Conservation (phyloP, 2,888 invertebrate species). For the Metopia argyrocephala region DNA sequence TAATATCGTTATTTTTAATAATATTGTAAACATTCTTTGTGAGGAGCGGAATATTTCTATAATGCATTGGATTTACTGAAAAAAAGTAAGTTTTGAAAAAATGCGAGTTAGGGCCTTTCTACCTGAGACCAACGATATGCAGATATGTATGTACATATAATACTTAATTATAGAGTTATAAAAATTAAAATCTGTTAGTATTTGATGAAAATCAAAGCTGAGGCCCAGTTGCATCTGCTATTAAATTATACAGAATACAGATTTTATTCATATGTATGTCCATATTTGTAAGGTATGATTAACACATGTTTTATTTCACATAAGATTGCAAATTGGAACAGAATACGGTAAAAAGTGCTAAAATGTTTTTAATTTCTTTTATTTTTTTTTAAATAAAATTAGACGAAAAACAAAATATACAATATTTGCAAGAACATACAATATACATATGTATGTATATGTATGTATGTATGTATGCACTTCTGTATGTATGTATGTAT, state of each 20-base stretch:
- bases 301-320: conserved; percentile 56
- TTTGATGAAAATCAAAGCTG: conserved; percentile 11
- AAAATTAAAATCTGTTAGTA: conserved; percentile 13
- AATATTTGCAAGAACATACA: neutral
- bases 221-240: neutral
- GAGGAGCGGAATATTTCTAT: no score
- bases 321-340: conserved; percentile 50
- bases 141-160: no score
- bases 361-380: neutral
- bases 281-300: conserved; percentile 34
- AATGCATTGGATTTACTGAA: no score
- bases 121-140: no score
- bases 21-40: no score
- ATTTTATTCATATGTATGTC: neutral
- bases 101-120: no score
- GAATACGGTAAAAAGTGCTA: neutral
- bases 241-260: neutral
- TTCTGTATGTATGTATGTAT: neutral
- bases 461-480: neutral
- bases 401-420: neutral
- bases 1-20: no score
- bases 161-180: neutral
- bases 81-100: no score
- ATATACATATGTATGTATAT: no score
- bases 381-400: neutral